Base-by-base conservation (phyloP, 2,888 invertebrate genomes). In the Drosophila antonietae region DNA sequence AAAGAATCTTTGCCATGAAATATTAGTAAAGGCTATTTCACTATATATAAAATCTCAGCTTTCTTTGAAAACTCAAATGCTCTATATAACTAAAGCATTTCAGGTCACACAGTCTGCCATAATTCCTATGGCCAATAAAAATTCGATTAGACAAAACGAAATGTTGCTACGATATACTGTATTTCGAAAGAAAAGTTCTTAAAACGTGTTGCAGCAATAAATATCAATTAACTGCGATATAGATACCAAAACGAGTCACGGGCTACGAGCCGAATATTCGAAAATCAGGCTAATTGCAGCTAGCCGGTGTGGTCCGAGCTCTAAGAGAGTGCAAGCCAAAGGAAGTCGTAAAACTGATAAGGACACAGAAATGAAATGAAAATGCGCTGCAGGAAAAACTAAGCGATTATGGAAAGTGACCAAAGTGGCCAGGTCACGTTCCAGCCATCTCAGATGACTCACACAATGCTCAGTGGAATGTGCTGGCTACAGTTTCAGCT, bases 291-390 rank as follows among this genome's bases (percentile, higher is more conserved):
- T 86, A 86, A 86, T 89, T 86, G 86, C 81, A 69, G 77, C 61
- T 61, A 74, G 71, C 81, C 65, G 78, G 80, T 84, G 85, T 84
- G 85, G 85, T 81, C 85, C 68, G 70, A 65, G 12, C 15, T 37
- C 41, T 20, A 59, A 53, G 51, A 47, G 39, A 44, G 49, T 56
- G 56, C 68, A 63, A 70, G 61, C 56, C 69, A 60, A 73, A 87
- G 88, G 88, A 89, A 89, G 90, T 89, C 86, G 81, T 87, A 72
- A 87, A 86, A 78, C 64, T 86, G 86, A 86, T 86, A 86, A 80
- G 75, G 82, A 62, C 71, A 68, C 64, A 62, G n/a, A 62, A 69
- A 72, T 46, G 53, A 74, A 69, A 72, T 46, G 53, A 74, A 73
- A 73, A 75, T 55, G 68, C 43, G 57, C 60, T 62, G 65, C 53